Evolutionary conservation across 2,113 vertebrate genomes (phyloP).

Genomic region (Periophthalmodon schlosseri): DNA sequence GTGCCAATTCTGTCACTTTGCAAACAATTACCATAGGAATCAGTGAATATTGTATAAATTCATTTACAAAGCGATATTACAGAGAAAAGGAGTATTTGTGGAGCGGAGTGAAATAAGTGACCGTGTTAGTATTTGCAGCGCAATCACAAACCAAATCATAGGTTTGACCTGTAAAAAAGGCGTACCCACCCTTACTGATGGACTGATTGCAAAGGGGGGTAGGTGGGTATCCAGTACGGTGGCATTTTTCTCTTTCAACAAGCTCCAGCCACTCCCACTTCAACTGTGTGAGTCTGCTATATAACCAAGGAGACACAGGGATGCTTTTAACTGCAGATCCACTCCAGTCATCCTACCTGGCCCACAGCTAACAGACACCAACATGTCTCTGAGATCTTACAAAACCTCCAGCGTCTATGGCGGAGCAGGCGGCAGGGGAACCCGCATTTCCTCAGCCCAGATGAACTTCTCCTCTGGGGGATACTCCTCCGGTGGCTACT

Average conservation of each 20-base stretch:
- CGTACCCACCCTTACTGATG: conserved; percentile 39
- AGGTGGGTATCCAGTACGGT: conserved; percentile 13
- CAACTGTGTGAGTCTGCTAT: conserved; percentile 29
- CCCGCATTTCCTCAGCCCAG: conserved; percentile 54
- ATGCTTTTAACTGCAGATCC: conserved; percentile 57
- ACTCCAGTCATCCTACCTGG: conserved; percentile 28
- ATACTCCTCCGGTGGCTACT: neutral
- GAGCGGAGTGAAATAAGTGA: neutral
- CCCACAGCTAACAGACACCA: conserved; percentile 39
- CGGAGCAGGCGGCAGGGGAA: conserved; percentile 65
- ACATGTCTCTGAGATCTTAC: conserved; percentile 61
- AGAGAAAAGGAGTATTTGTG: neutral
- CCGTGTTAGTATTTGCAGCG: conserved; percentile 10
- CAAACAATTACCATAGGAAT: conserved; percentile 14
- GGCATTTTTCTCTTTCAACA: conserved; percentile 52
- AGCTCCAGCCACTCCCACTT: conserved; percentile 47
- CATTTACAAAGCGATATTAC: neutral
- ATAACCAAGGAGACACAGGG: conserved; percentile 42
- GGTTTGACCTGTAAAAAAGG: conserved; percentile 49
- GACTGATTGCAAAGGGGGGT: conserved; percentile 24
- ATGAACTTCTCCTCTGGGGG: conserved; percentile 4
- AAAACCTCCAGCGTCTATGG: conserved; percentile 68
- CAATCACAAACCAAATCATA: conserved; percentile 39
- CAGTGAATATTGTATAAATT: neutral
- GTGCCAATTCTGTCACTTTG: conserved; percentile 53